phyloP scores from a whole-genome alignment of 2,113 vertebrate species.

The Xerus inauris region DNA sequence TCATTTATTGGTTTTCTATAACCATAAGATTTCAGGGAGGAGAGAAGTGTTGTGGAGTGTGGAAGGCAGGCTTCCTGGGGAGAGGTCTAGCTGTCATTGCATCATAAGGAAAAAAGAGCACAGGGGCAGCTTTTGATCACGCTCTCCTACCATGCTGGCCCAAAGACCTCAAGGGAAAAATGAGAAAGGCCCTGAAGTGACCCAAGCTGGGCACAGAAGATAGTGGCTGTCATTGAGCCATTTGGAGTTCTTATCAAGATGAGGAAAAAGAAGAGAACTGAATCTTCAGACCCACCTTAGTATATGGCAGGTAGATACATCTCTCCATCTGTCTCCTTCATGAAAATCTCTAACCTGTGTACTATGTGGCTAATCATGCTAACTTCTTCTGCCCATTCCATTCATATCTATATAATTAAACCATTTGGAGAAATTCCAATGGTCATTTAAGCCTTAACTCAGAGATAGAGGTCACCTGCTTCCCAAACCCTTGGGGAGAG shows the following conservation, averaged over 20 bases:
- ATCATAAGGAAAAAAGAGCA: background rate
- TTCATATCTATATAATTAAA: background rate
- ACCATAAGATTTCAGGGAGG: background rate
- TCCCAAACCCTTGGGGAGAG: background rate
- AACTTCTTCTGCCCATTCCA: background rate
- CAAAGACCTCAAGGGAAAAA: background rate
- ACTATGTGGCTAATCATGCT: background rate
- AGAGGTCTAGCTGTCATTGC: background rate
- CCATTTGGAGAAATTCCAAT: background rate
- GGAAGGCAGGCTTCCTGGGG: background rate
- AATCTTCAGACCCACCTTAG: background rate
- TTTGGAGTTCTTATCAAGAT: background rate
- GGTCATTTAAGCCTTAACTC: background rate
- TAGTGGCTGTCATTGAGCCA: background rate
- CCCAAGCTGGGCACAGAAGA: background rate
- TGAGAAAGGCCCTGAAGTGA: background rate
- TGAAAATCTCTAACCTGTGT: background rate
- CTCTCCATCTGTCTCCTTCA: background rate
- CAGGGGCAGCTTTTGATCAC: background rate
- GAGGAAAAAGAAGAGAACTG: rapidly evolving
- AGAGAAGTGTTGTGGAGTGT: background rate
- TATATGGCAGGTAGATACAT: background rate
- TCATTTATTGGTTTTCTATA: conserved; percentile 19
- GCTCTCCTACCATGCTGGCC: background rate
- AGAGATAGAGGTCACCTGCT: background rate